Evolutionary conservation across 2,797 vertebrate genomes (phyloP).

Genomic region (Setipinna tenuifilis): DNA sequence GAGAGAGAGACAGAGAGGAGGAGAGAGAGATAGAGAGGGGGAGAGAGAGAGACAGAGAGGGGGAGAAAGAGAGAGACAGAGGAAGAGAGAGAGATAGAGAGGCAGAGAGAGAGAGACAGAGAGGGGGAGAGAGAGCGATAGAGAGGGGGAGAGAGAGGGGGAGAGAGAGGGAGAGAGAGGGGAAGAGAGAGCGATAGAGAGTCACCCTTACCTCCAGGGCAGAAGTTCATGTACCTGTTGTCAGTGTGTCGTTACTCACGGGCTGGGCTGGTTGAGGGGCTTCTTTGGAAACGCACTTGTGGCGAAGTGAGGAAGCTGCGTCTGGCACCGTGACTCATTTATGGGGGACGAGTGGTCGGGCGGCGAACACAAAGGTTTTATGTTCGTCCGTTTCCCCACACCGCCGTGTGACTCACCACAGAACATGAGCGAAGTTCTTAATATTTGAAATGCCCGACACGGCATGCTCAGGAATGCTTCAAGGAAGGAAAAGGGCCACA

Average conservation of each 20-base stretch:
- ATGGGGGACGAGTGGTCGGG: neutral
- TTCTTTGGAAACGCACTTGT: neutral
- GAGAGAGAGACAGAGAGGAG: too few relatives aligned
- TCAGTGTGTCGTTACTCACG: neutral
- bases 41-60: neutral
- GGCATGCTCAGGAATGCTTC: neutral
- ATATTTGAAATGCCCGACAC: neutral
- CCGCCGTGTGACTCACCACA: neutral
- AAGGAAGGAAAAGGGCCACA: neutral
- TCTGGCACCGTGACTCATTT: neutral
- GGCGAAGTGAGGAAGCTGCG: neutral
- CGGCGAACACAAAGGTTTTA: neutral
- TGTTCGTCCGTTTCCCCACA: neutral
- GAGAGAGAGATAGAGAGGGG: neutral
- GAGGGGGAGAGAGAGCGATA: too few relatives aligned
- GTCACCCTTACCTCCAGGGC: neutral
- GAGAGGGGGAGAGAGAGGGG: too few relatives aligned
- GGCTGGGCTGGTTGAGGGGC: neutral
- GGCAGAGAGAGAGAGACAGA: too few relatives aligned
- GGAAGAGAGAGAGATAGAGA: too few relatives aligned
- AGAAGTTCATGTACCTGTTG: constrained; percentile 7
- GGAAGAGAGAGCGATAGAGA: too few relatives aligned
- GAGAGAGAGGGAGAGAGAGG: too few relatives aligned
- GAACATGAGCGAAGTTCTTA: neutral
- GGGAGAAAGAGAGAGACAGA: too few relatives aligned